A percentile compares a stretch with the other conserved stretches of the same genome.
These are phyloP conservation scores for Ecliptopera silaceata DNA, from an alignment of 2,888 invertebrate species.

Conservation along the genomic window DNA sequence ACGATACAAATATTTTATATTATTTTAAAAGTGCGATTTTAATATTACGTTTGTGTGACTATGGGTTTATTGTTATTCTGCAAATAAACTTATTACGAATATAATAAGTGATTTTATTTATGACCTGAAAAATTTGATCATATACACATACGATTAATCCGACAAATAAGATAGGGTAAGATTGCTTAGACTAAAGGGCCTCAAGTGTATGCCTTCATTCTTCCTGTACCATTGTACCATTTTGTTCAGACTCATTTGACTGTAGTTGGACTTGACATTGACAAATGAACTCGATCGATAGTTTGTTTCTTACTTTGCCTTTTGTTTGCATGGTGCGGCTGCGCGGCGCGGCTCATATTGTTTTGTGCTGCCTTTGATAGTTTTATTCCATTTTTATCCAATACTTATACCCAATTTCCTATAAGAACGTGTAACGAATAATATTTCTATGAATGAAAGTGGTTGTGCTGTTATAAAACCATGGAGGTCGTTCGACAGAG, in stretches of 20 bases:
- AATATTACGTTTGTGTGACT: background rate
- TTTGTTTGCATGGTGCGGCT: background rate
- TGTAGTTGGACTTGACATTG: background rate
- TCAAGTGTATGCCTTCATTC: background rate
- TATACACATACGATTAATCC: too few relatives aligned
- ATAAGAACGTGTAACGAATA: conserved; percentile 15
- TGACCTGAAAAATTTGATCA: too few relatives aligned
- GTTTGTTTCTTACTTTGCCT: too few relatives aligned
- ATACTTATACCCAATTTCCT: background rate
- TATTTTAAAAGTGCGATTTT: background rate
- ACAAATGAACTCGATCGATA: background rate
- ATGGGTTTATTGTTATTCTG: conserved; percentile 14
- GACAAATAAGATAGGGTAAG: too few relatives aligned
- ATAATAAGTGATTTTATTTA: too few relatives aligned
- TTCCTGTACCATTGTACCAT: background rate
- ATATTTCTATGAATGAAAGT: conserved; percentile 12
- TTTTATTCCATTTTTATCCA: background rate
- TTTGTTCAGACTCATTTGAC: background rate
- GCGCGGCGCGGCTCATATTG: background rate
- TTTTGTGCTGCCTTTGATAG: conserved; percentile 1
- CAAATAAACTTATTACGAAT: conserved; percentile 9
- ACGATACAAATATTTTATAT: too few relatives aligned
- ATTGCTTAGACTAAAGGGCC: background rate
- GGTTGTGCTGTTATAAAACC: conserved; percentile 10
- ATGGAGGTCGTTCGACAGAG: conserved; percentile 51